A percentile compares a stretch with the other conserved stretches of the same genome.
Conservation (phyloP, 2,888 invertebrate genomes). For the Hesperia comma region DNA sequence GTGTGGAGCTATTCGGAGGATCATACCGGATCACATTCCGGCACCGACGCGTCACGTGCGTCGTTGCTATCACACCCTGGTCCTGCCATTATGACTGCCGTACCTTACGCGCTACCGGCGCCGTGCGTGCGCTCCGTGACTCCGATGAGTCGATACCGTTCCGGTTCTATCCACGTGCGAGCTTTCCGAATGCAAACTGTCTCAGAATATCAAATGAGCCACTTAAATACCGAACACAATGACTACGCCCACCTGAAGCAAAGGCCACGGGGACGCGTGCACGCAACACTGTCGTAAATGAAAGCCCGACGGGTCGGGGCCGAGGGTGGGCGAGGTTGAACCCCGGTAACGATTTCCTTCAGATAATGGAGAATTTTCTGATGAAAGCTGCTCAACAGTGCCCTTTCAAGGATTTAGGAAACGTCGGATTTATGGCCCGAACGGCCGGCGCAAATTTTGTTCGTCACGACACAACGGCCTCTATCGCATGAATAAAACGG, state of each 20-base stretch:
- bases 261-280: constrained; percentile 78
- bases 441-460: constrained; percentile 70
- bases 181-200: constrained; percentile 80
- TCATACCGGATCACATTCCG: constrained; percentile 38
- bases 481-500: constrained; percentile 65
- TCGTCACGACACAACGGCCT: constrained; percentile 64
- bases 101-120: constrained; percentile 41
- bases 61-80: constrained; percentile 45
- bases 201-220: constrained; percentile 83
- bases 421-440: constrained; percentile 71
- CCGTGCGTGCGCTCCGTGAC: constrained; percentile 56
- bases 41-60: constrained; percentile 55
- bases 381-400: constrained; percentile 77
- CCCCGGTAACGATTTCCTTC: constrained; percentile 82
- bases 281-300: constrained; percentile 79
- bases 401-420: constrained; percentile 78
- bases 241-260: constrained; percentile 80
- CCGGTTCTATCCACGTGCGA: constrained; percentile 67
- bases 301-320: constrained; percentile 72
- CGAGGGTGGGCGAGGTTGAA: constrained; percentile 72
- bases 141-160: constrained; percentile 65
- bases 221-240: constrained; percentile 82
- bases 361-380: constrained; percentile 82
- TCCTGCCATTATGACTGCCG: constrained; percentile 52
- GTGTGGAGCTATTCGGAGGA: constrained; percentile 22